Percentiles rank a stretch among this genome's conserved stretches.
These are phyloP conservation scores for Drosophila melanogaster DNA, from an alignment of 1,140 invertebrate species.

Conservation along the genomic window DNA sequence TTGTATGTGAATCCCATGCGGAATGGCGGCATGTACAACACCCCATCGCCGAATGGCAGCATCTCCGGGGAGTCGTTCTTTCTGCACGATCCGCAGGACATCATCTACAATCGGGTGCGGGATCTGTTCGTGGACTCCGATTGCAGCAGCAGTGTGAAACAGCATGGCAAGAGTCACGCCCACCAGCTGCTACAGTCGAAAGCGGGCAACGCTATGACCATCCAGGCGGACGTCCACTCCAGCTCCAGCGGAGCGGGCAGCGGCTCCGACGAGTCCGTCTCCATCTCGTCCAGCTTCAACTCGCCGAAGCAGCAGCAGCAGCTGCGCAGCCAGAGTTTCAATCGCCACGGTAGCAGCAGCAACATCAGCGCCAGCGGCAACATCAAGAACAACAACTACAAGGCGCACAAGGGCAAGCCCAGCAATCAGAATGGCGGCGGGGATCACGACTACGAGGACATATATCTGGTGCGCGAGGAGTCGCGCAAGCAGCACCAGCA, in stretches of 20 bases:
- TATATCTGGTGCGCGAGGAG: conserved; percentile 88
- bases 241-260: conserved; percentile 87
- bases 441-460: conserved; percentile 91
- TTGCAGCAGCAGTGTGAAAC: conserved; percentile 78
- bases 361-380: conserved; percentile 8
- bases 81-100: conserved; percentile 91
- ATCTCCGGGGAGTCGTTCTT: conserved; percentile 91
- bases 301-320: conserved; percentile 72
- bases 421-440: conserved; percentile 39
- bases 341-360: conserved; percentile 33
- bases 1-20: conserved; percentile 93
- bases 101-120: conserved; percentile 91
- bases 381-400: conserved; percentile 40
- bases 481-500: conserved; percentile 80
- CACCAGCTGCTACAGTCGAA: conserved; percentile 46
- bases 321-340: conserved; percentile 43
- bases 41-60: conserved; percentile 78
- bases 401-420: conserved; percentile 42
- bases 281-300: conserved; percentile 85
- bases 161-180: conserved; percentile 40
- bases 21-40: conserved; percentile 78
- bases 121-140: conserved; percentile 90
- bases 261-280: conserved; percentile 87
- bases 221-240: conserved; percentile 89
- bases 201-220: conserved; percentile 82